Conservation (phyloP, 2,888 invertebrate species). For the Drosophila neonasuta region DNA sequence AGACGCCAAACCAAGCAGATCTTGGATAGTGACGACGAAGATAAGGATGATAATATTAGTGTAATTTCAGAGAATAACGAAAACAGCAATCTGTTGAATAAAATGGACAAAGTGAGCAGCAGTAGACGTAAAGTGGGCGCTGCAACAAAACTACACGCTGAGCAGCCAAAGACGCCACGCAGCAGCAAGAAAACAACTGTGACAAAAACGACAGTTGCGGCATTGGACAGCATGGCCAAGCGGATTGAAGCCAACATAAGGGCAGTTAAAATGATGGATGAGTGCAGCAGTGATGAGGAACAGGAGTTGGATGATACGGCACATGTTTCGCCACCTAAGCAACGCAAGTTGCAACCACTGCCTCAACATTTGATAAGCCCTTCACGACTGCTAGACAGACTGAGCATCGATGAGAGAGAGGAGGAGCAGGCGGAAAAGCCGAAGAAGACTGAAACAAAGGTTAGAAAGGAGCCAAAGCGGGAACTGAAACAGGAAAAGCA, state of each 20-base stretch:
- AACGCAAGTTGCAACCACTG: constrained; percentile 60
- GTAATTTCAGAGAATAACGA: constrained; percentile 76
- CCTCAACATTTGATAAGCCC: constrained; percentile 78
- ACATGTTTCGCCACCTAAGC: constrained; percentile 80
- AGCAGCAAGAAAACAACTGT: constrained; percentile 60
- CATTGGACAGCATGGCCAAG: constrained; percentile 22
- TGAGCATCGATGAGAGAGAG: constrained; percentile 78
- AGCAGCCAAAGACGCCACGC: constrained; percentile 71
- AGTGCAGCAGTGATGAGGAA: constrained; percentile 21
- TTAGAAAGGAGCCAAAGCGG: background rate
- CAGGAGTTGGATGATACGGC: constrained; percentile 37
- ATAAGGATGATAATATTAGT: constrained; percentile 60
- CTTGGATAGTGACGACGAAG: constrained; percentile 60
- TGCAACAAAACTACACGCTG: constrained; percentile 23
- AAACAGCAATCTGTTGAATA: constrained; percentile 74
- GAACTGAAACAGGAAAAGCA: background rate
- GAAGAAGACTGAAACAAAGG: constrained; percentile 42
- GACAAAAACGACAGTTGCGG: constrained; percentile 22
- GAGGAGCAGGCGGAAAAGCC: constrained; percentile 18
- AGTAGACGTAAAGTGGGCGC: constrained; percentile 30
- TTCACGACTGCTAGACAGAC: constrained; percentile 75
- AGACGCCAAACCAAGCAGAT: constrained; percentile 59
- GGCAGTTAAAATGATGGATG: constrained; percentile 17
- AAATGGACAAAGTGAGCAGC: constrained; percentile 59
- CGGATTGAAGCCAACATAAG: constrained; percentile 35